These are phyloP conservation scores for Manduca sexta DNA, from an alignment of 1,140 invertebrate species.

Conservation along the genomic window DNA sequence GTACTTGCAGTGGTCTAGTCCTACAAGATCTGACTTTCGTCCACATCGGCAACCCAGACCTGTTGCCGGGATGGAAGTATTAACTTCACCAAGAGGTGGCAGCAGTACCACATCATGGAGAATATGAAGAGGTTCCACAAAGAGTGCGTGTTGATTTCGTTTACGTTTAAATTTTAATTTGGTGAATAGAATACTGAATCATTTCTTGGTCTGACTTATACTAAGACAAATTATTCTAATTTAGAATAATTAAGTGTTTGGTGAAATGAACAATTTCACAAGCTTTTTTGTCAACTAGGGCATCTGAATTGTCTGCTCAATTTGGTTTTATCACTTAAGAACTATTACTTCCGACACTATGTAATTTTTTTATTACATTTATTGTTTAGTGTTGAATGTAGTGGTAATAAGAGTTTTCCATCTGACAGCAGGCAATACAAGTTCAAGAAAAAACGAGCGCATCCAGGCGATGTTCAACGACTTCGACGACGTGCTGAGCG, in stretches of 20 bases:
- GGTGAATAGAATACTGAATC: too few species aligned
- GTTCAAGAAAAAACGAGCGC: constrained; percentile 93
- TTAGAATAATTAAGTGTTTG: too few species aligned
- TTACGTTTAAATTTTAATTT: not conserved
- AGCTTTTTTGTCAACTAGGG: too few species aligned
- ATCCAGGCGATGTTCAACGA: constrained; percentile 97
- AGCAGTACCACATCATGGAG: constrained; percentile 97
- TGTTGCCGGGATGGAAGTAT: constrained; percentile 90
- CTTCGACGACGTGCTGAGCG: constrained; percentile 95
- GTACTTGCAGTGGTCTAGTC: constrained; percentile 90
- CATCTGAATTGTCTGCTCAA: too few species aligned
- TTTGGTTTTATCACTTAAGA: too few species aligned
- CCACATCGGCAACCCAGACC: constrained; percentile 96
- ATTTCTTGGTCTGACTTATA: too few species aligned
- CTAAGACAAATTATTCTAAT: too few species aligned
- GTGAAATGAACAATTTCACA: too few species aligned
- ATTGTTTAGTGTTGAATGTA: too few species aligned
- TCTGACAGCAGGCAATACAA: constrained; percentile 77
- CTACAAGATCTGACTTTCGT: constrained; percentile 99
- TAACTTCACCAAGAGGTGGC: constrained; percentile 98
- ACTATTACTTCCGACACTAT: too few species aligned
- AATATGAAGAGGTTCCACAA: constrained; percentile 98
- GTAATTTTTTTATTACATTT: too few species aligned
- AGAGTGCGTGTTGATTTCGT: constrained; percentile 77
- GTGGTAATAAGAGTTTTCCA: not conserved